phyloP scores from a whole-genome alignment of 2,888 invertebrate genomes.

The Lochmaea crataegi region DNA sequence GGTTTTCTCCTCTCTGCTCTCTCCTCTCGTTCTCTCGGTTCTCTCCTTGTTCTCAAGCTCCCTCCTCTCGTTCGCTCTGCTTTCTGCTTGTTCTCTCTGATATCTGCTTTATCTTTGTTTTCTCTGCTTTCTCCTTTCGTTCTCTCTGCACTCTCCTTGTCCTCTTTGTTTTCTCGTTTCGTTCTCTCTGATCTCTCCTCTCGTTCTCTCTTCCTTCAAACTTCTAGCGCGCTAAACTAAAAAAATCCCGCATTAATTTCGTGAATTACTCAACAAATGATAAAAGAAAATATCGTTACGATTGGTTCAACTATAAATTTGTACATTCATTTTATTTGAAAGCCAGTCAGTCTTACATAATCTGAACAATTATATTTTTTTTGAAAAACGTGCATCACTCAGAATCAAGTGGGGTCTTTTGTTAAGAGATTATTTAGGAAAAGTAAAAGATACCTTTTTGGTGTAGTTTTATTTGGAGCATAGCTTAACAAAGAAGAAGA shows the following conservation, averaged over 20 bases:
- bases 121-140: too few relatives aligned
- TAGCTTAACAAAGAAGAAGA: constrained; percentile 40
- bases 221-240: not conserved
- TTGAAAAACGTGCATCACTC: constrained; percentile 36
- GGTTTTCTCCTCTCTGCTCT: too few relatives aligned
- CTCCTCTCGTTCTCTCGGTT: too few relatives aligned
- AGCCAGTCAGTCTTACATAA: constrained; percentile 11
- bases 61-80: too few relatives aligned
- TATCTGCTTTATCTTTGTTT: too few relatives aligned
- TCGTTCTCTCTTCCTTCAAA: too few relatives aligned
- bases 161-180: too few relatives aligned
- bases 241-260: not conserved
- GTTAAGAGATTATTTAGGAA: constrained; percentile 46
- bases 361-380: constrained; percentile 11
- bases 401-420: constrained; percentile 43
- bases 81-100: too few relatives aligned
- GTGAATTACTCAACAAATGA: too few relatives aligned
- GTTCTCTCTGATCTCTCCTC: too few relatives aligned
- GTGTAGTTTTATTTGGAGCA: constrained; percentile 42
- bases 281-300: not conserved
- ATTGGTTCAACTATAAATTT: not conserved
- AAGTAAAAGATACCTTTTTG: constrained; percentile 42
- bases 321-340: not conserved
- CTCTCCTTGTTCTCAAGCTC: too few relatives aligned
- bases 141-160: too few relatives aligned